These are phyloP conservation scores for Polyergus mexicanus DNA, from an alignment of 1,140 invertebrate genomes.

Conservation along the genomic window DNA sequence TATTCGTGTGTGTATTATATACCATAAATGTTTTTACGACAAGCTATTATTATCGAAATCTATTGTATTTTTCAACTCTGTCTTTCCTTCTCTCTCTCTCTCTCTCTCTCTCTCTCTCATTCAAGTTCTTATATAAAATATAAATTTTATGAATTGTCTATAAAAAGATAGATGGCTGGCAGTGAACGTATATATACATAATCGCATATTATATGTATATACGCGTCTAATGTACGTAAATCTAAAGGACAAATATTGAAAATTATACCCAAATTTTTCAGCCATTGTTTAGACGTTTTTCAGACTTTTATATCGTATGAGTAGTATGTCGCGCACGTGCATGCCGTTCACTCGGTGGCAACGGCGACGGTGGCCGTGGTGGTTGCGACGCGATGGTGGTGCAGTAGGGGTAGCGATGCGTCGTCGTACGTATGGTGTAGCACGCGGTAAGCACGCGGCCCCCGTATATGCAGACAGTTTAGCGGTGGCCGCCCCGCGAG, in stretches of 20 bases:
- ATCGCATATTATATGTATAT: no score
- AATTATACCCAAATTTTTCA: background rate
- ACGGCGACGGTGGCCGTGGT: conserved; percentile 26
- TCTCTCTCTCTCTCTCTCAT: no score
- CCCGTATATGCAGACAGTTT: conserved; percentile 84
- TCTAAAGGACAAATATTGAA: background rate
- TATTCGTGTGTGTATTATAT: background rate
- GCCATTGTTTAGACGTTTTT: background rate
- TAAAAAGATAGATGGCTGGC: no score
- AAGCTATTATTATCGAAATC: no score
- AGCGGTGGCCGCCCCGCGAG: conserved; percentile 83
- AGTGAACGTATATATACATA: no score
- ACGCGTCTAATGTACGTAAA: background rate
- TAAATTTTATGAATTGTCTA: no score
- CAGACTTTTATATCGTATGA: background rate
- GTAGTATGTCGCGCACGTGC: background rate
- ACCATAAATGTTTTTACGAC: background rate
- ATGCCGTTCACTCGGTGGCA: background rate
- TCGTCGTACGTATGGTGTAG: conserved; percentile 75
- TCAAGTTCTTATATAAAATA: no score
- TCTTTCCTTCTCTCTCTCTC: no score
- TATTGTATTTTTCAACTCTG: no score
- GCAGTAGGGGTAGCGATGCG: conserved; percentile 65
- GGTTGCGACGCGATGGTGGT: conserved; percentile 64
- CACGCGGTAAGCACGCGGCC: conserved; percentile 82